A percentile compares a stretch with the other conserved stretches of the same genome.
Evolutionary conservation across 2,888 invertebrate species (phyloP).

Genomic region (Drosophila koepferae): DNA sequence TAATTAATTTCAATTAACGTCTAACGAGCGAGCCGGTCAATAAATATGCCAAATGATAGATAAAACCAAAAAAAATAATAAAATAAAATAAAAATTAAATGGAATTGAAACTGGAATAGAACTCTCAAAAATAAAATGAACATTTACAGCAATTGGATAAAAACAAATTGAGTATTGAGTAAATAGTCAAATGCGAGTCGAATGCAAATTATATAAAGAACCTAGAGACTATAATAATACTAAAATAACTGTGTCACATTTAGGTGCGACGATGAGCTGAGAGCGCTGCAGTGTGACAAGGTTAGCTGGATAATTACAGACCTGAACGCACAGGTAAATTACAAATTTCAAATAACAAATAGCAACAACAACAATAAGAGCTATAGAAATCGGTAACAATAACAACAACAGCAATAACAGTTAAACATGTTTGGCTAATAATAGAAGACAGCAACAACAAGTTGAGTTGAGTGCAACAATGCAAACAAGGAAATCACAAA

Average conservation of each 20-base stretch:
- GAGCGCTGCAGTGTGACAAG: conserved; percentile 61
- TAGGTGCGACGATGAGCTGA: conserved; percentile 32
- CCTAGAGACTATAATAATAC: conserved; percentile 34
- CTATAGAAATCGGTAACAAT: conserved; percentile 7
- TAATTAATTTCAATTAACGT: conserved; percentile 81
- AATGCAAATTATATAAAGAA: conserved; percentile 15
- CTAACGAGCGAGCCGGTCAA: conserved; percentile 50
- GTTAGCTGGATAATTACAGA: conserved; percentile 71
- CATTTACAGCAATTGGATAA: background rate
- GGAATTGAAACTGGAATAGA: conserved; percentile 21
- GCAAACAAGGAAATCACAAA: conserved; percentile 70
- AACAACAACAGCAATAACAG: conserved; percentile 16
- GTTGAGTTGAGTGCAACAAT: conserved; percentile 57
- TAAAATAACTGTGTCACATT: conserved; percentile 38
- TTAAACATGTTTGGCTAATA: conserved; percentile 58
- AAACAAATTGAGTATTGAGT: conserved; percentile 4
- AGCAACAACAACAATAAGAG: conserved; percentile 16
- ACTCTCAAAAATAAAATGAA: conserved; percentile 35
- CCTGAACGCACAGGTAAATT: conserved; percentile 69
- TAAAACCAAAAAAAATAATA: background rate
- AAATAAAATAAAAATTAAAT: conserved; percentile 12
- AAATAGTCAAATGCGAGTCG: conserved; percentile 1
- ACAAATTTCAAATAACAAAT: conserved; percentile 34
- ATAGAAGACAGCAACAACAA: conserved; percentile 46
- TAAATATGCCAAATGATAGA: conserved; percentile 24